Percentiles rank a stretch among this genome's conserved stretches.
Evolutionary conservation across 2,113 vertebrate genomes (phyloP).

Genomic region (Crocuta crocuta): DNA sequence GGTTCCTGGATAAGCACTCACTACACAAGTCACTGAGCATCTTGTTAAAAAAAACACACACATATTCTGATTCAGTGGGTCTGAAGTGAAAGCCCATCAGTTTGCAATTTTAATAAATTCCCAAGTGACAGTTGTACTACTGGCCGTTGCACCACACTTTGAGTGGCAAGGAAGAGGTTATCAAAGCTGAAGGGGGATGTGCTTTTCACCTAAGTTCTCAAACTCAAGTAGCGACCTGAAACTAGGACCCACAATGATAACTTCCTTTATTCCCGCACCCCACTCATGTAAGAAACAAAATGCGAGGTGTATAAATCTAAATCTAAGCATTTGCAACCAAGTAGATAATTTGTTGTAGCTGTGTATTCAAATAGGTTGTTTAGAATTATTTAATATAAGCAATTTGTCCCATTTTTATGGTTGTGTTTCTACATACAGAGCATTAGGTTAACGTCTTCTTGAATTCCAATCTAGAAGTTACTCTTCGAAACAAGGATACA

Average conservation of each 20-base stretch:
- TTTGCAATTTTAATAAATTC: slow-evolving; percentile 46
- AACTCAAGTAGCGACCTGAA: background rate
- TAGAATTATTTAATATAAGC: background rate
- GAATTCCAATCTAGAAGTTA: background rate
- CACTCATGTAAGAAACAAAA: background rate
- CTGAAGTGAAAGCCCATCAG: background rate
- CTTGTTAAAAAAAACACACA: slow-evolving; percentile 28
- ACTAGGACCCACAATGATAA: background rate
- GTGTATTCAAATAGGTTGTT: background rate
- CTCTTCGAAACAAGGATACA: background rate
- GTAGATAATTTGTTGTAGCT: background rate
- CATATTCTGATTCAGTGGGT: background rate
- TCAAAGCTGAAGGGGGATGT: background rate
- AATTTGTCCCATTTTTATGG: background rate
- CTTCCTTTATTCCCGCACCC: background rate
- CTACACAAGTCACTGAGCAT: background rate
- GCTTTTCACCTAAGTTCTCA: background rate
- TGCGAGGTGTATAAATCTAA: background rate
- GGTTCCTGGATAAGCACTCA: background rate
- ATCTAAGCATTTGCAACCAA: background rate
- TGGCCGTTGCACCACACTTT: background rate
- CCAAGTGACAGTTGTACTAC: background rate
- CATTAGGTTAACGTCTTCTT: background rate
- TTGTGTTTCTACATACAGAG: background rate
- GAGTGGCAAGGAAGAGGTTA: background rate